A percentile compares a stretch with the other conserved stretches of the same genome.
Conservation (phyloP, 2,797 vertebrate species). For the Hydrocynus forskahlii region DNA sequence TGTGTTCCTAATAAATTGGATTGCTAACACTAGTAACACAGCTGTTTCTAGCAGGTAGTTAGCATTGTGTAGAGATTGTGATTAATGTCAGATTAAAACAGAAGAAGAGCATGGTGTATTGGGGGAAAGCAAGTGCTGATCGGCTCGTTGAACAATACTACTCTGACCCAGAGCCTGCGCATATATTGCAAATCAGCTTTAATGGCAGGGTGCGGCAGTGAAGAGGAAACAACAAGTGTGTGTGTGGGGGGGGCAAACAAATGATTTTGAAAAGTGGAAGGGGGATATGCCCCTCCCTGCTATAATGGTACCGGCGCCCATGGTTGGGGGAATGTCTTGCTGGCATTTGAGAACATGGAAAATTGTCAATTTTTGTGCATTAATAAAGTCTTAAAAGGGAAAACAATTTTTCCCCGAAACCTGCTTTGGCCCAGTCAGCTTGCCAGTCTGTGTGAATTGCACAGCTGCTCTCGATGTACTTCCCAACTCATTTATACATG, state of each 20-base stretch:
- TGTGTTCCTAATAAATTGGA: not conserved
- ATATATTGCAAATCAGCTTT: slow-evolving; percentile 58
- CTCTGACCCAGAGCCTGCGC: slow-evolving; percentile 52
- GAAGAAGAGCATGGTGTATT: slow-evolving; percentile 35
- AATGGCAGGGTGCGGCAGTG: slow-evolving; percentile 55
- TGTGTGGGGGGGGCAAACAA: not conserved
- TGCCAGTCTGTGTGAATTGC: not conserved
- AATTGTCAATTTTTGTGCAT: not conserved
- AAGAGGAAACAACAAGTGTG: no score
- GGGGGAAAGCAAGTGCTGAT: slow-evolving; percentile 40
- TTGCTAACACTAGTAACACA: not conserved
- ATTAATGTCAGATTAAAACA: slow-evolving; percentile 48
- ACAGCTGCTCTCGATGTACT: not conserved
- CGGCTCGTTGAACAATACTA: slow-evolving; percentile 54
- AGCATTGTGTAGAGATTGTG: slow-evolving; percentile 38
- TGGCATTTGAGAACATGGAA: not conserved
- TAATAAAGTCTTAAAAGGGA: no score
- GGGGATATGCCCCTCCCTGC: no score
- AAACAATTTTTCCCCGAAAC: no score
- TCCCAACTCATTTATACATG: not conserved
- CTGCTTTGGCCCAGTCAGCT: no score
- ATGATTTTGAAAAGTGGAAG: no score
- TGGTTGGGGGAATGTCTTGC: not conserved
- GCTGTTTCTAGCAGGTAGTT: slow-evolving; percentile 21
- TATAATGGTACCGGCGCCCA: no score